phyloP scores from a whole-genome alignment of 1,140 invertebrate species.

The Lysiphlebus fabarum region DNA sequence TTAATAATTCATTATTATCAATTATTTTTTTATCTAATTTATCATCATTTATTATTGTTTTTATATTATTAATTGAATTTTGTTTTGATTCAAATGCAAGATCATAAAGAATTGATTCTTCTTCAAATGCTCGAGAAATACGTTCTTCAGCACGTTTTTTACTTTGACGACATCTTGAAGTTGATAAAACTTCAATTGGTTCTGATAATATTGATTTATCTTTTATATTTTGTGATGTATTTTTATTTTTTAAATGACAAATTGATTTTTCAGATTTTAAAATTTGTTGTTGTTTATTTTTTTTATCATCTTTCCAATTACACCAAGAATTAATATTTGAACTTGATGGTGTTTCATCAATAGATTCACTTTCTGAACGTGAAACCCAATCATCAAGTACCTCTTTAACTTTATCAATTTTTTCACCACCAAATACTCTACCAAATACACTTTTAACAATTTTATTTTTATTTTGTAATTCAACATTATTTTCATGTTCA shows the following conservation, averaged over 20 bases:
- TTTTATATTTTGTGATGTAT: constrained; percentile 13
- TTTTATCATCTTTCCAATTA: constrained; percentile 10
- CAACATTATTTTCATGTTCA: constrained; percentile 29
- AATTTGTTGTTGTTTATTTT: constrained; percentile 17
- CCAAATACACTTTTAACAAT: constrained; percentile 51
- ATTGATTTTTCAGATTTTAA: constrained; percentile 14
- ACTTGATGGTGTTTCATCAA: constrained; percentile 15
- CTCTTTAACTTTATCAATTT: constrained; percentile 46
- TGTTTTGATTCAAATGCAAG: constrained; percentile 24
- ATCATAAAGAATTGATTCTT: constrained; percentile 29
- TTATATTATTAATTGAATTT: constrained; percentile 14
- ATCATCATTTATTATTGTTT: neutral
- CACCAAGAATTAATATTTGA: neutral
- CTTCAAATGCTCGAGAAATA: constrained; percentile 37
- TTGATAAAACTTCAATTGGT: constrained; percentile 14
- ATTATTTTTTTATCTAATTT: constrained; percentile 16
- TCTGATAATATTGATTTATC: neutral
- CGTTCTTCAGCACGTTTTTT: constrained; percentile 47
- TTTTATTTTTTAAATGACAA: constrained; percentile 11
- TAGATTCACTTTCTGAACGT: constrained; percentile 42
- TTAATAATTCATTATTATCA: too few species aligned
- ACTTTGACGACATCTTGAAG: constrained; percentile 41
- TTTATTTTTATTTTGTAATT: constrained; percentile 43
- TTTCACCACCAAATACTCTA: constrained; percentile 45
- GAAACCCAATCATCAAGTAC: constrained; percentile 51